phyloP scores from a whole-genome alignment of 2,888 invertebrate genomes.

The Nomada ruficornis region DNA sequence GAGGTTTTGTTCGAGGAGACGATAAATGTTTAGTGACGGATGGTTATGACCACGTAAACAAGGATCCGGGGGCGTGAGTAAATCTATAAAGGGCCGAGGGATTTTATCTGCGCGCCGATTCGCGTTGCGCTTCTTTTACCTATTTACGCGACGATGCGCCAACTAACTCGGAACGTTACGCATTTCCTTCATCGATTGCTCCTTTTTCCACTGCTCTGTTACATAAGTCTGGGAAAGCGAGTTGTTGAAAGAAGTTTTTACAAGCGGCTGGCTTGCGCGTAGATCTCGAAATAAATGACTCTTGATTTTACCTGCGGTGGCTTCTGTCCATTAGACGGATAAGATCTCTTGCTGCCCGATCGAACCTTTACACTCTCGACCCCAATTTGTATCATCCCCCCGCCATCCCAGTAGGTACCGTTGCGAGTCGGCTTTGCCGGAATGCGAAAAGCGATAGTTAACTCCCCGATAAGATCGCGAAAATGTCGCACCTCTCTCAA shows the following conservation, averaged over 20 bases:
- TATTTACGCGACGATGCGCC: neutral
- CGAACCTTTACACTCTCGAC: conserved; percentile 71
- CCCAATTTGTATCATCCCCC: conserved; percentile 73
- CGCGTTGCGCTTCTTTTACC: neutral
- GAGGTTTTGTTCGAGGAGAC: conserved; percentile 65
- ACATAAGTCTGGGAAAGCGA: neutral
- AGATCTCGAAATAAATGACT: conserved; percentile 71
- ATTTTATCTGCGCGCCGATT: conserved; percentile 31
- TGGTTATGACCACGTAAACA: conserved; percentile 69
- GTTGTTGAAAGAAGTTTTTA: neutral
- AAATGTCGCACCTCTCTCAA: conserved; percentile 63
- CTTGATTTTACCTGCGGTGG: conserved; percentile 76
- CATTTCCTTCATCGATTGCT: neutral
- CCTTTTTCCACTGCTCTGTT: neutral
- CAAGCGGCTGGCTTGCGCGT: conserved; percentile 15
- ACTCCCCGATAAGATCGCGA: conserved; percentile 67
- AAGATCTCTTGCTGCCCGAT: conserved; percentile 74
- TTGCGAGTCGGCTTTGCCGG: conserved; percentile 66
- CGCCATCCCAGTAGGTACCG: conserved; percentile 58
- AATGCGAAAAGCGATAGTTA: conserved; percentile 67
- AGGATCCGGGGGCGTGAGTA: conserved; percentile 68
- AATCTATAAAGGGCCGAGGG: conserved; percentile 66
- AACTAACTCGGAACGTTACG: neutral
- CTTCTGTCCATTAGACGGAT: conserved; percentile 82
- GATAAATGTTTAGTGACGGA: conserved; percentile 71